A percentile compares a stretch with the other conserved stretches of the same genome.
Conservation (phyloP, 1,140 invertebrate genomes). For the Drosophila sturtevanti region DNA sequence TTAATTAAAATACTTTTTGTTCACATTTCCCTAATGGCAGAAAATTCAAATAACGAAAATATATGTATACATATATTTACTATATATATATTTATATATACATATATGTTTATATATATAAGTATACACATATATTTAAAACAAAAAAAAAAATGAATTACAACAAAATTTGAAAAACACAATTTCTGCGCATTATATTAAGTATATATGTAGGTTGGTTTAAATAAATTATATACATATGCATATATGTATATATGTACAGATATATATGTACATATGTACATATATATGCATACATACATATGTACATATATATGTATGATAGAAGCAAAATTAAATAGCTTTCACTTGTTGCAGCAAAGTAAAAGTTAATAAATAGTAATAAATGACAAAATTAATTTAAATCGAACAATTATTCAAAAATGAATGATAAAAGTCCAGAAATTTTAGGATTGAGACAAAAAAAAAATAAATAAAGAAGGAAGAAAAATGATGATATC, state of each 20-base stretch:
- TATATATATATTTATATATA: constrained; percentile 7
- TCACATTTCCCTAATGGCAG: constrained; percentile 40
- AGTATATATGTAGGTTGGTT: constrained; percentile 32
- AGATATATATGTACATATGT: constrained; percentile 4
- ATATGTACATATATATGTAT: constrained; percentile 21
- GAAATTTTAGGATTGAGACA: constrained; percentile 11
- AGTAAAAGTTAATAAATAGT: constrained; percentile 16
- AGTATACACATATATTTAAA: constrained; percentile 11
- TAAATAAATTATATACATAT: constrained; percentile 38
- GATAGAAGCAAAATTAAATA: constrained; percentile 35
- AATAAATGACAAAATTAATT: neutral
- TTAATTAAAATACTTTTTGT: constrained; percentile 24
- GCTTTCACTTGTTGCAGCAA: constrained; percentile 4
- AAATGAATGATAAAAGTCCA: neutral
- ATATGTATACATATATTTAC: constrained; percentile 8
- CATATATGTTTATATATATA: constrained; percentile 11
- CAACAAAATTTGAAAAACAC: constrained; percentile 82
- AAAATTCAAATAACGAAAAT: constrained; percentile 20
- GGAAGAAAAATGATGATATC: constrained; percentile 19
- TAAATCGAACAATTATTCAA: too few species aligned
- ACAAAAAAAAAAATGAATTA: constrained; percentile 67
- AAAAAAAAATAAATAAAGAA: constrained; percentile 21
- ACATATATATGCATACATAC: constrained; percentile 15
- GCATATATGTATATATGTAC: neutral
- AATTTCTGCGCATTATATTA: constrained; percentile 64